Evolutionary conservation across 2,113 vertebrate species (phyloP), one percentile per base, ranked within the genome.

Genomic region (Oriolus oriolus): DNA sequence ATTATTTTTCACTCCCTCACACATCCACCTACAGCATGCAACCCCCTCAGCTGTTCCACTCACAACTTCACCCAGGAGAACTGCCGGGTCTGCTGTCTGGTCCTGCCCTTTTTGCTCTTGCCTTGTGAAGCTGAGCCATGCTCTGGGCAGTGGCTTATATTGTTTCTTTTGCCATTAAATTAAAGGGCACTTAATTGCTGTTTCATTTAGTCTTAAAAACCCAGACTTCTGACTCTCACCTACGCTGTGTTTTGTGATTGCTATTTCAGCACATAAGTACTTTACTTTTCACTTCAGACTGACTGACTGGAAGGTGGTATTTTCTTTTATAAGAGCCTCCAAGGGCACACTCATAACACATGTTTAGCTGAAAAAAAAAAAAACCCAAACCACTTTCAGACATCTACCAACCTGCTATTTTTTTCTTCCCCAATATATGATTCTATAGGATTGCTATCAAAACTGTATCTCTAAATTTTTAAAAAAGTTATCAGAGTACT

Each of bases 231-330:
- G 44, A 63, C 44, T 92, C 69, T 87, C 31, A 76, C n/a, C n/a
- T 16, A 52, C 4, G 1, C 20, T 69, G 16, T 75, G 37, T 52
- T 90, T 88, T 70, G 39, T 70, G 35, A 66, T 77, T 81, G 52
- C 47, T 50, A 15, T 86, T 95, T 90, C 59, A 95, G 64, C 64
- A 84, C 15, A 26, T 63, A 23, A 14, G 16, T 74, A 26, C 61
- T 76, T 97, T 93, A 86, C 91, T 96, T 95, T 91, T 85, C 13
- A 95, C 85, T 96, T 97, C 87, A 80, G 86, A 50, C 65, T 89
- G 54, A 90, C 68, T 11, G 4, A 91, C 87, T 73, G 8, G 15
- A 93, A 94, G 33, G 54, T 60, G 53, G 42, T 69, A 42, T 69
- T 95, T 93, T 90, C 82, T 73, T 83, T 92, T 69, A 42, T 83